These are phyloP conservation scores for Madoqua kirkii DNA, from an alignment of 2,113 vertebrate species.

Conservation along the genomic window DNA sequence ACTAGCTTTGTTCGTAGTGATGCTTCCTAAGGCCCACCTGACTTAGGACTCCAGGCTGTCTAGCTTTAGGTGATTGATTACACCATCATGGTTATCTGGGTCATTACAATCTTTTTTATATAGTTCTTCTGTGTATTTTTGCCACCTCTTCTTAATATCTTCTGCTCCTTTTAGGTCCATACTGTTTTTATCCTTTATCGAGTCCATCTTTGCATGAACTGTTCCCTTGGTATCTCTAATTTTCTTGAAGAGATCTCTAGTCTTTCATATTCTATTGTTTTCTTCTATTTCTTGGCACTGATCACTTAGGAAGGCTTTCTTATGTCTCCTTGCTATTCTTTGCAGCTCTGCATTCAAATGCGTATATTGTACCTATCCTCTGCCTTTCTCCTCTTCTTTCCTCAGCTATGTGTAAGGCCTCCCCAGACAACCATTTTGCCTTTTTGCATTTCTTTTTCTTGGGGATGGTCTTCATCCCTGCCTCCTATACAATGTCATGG, in stretches of 20 bases:
- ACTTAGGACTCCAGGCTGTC: not conserved
- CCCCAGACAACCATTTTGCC: not conserved
- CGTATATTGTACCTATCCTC: not conserved
- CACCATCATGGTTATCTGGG: not conserved
- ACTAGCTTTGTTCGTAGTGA: not conserved
- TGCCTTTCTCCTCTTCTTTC: not conserved
- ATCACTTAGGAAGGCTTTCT: not conserved
- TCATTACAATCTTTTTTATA: not conserved
- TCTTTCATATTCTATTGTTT: not conserved
- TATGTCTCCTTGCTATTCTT: not conserved
- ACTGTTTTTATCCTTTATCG: not conserved
- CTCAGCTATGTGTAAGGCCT: not conserved
- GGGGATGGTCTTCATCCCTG: not conserved
- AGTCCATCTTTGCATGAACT: not conserved
- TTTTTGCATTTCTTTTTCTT: not conserved
- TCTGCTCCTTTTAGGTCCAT: not conserved
- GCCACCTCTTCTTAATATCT: not conserved
- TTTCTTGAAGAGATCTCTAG: not conserved
- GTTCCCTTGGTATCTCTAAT: not conserved
- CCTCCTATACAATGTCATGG: not conserved
- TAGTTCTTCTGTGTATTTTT: not conserved
- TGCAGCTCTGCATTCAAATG: not conserved
- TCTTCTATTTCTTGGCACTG: not conserved
- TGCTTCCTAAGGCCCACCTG: not conserved
- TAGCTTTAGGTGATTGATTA: not conserved